Conservation (phyloP, 2,888 invertebrate species). For the Cheilosia vernalis region DNA sequence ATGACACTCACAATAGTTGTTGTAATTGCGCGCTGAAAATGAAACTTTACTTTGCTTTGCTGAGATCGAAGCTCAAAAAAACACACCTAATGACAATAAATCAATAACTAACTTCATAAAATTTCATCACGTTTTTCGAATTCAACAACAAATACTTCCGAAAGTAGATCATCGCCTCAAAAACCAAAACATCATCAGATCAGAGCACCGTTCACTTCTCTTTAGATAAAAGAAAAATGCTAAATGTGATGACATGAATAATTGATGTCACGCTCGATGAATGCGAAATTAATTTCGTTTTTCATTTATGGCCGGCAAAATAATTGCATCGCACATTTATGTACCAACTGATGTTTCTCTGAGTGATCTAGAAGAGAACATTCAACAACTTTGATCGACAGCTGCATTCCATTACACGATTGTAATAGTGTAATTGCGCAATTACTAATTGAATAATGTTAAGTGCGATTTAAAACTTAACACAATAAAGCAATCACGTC, state of each 20-base stretch:
- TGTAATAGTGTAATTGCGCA: conserved; percentile 15
- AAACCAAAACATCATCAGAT: conserved; percentile 6
- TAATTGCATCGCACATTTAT: conserved; percentile 12
- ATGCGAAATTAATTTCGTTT: conserved; percentile 32
- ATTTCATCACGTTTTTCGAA: neutral
- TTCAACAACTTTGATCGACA: neutral
- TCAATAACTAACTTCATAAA: too few species aligned
- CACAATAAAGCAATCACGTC: conserved; percentile 47
- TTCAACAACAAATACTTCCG: conserved; percentile 4
- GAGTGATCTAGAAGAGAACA: conserved; percentile 15
- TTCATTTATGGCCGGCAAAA: conserved; percentile 27
- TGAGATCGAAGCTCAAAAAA: too few species aligned
- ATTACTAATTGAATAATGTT: conserved; percentile 33
- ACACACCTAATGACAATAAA: too few species aligned
- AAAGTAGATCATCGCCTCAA: conserved; percentile 17
- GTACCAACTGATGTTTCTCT: neutral
- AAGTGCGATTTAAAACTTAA: conserved; percentile 15
- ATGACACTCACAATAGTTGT: too few species aligned
- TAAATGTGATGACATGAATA: conserved; percentile 52
- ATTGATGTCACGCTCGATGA: conserved; percentile 55
- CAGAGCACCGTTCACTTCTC: conserved; percentile 5
- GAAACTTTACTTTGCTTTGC: too few species aligned
- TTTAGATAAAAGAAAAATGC: conserved; percentile 17
- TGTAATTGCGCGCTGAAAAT: too few species aligned
- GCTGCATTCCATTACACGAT: conserved; percentile 12